Evolutionary conservation across 2,888 invertebrate genomes (phyloP), one percentile per base, ranked within the genome.

Genomic region (Drosophila atripex): DNA sequence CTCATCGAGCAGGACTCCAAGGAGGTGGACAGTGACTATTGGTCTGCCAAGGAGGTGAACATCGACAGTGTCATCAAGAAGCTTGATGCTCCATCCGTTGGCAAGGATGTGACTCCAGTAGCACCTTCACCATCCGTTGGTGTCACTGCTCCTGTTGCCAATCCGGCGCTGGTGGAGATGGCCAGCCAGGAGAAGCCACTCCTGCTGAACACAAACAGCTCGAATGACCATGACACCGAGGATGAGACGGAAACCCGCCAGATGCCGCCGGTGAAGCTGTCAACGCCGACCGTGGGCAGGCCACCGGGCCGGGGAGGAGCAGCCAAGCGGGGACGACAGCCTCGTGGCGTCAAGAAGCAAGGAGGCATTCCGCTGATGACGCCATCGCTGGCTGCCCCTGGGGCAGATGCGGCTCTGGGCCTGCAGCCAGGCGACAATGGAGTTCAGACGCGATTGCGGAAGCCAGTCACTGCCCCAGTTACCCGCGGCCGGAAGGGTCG

Each of bases 21-120:
- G 76, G 95, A 95, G 80, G 85, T 88, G 43, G 95, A 95, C 87
- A 94, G 93, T 80, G 95, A 95, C 89, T 95, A 94, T 77, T 96
- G 96, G 96, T 95, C 95, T 35, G 94, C 95, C 6, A 95, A 95
- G 90, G 96, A 96, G 86, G 93, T 95, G 1, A 96, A 95, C 85
- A 95, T 96, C 73, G 96, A 96, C 77, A 96, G 96, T 18, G 96
- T 96, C 1, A 96, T 96, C 71, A 96, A 96, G 90, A 95, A 95
- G 83, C 94, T 95, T 0, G 95, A 95, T 78, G 95, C 80, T 4
- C 51, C 56, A 4, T 4, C 54, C 1, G 23, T 9, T 25, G 46
- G 11, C 39, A 73, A 73, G 14, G 51, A 68, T 0, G 72, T 49
- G 52, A 8, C 41, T 35, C 0, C 12, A 65, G 12, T 39, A 60